These are phyloP conservation scores for Sesia bembeciformis DNA, from an alignment of 2,888 invertebrate genomes.

Conservation along the genomic window DNA sequence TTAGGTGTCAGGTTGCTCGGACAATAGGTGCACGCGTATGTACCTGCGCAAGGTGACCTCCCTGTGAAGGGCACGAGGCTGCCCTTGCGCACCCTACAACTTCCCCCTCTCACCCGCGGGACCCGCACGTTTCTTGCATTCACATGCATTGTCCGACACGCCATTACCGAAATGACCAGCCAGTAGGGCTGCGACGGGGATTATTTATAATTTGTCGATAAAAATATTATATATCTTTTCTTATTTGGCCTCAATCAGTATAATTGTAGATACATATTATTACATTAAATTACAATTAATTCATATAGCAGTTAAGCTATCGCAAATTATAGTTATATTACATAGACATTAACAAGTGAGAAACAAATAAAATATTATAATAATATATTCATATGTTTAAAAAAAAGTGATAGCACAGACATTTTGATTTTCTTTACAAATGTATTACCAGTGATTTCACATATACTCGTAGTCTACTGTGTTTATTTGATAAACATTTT, in stretches of 20 bases:
- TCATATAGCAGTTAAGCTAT: too few relatives aligned
- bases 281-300: too few relatives aligned
- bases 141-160: constrained; percentile 58
- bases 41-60: constrained; percentile 68
- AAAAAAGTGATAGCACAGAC: too few relatives aligned
- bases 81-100: constrained; percentile 49
- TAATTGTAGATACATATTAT: too few relatives aligned
- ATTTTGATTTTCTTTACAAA: too few relatives aligned
- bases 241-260: neutral
- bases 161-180: constrained; percentile 47
- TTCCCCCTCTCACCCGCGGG: constrained; percentile 20
- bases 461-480: too few relatives aligned
- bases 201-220: neutral
- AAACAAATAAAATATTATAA: too few relatives aligned
- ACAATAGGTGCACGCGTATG: constrained; percentile 67
- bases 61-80: constrained; percentile 61
- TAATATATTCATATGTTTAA: too few relatives aligned
- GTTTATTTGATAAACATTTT: too few relatives aligned
- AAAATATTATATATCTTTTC: neutral
- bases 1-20: constrained; percentile 55
- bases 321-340: too few relatives aligned
- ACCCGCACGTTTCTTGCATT: constrained; percentile 24
- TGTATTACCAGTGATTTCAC: too few relatives aligned
- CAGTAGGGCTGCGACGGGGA: neutral
- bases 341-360: too few relatives aligned